Percentiles rank a stretch among this genome's conserved stretches.
These are phyloP conservation scores for Litoditis marina DNA, from an alignment of 2,888 invertebrate genomes.

Conservation along the genomic window DNA sequence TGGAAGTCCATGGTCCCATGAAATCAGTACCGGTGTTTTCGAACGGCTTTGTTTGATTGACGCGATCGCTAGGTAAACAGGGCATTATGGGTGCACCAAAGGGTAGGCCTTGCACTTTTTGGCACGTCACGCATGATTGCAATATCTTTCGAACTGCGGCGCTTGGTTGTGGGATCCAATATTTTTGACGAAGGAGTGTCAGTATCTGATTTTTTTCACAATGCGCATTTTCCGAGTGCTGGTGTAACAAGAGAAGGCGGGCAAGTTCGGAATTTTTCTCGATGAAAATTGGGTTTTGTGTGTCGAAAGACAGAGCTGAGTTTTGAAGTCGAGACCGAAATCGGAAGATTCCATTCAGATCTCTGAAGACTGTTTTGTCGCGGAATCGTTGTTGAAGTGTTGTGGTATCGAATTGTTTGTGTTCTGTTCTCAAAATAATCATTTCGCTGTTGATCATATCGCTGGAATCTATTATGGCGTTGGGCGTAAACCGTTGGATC, in stretches of 20 bases:
- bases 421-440: background rate
- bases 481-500: too few species aligned
- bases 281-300: background rate
- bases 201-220: background rate
- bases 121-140: background rate
- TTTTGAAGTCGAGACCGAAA: background rate
- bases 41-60: background rate
- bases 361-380: background rate
- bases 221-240: background rate
- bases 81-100: constrained; percentile 1
- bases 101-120: background rate
- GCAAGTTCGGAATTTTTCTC: background rate
- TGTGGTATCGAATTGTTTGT: background rate
- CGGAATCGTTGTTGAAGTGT: background rate
- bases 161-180: background rate
- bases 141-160: background rate
- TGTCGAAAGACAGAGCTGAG: background rate
- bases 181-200: background rate
- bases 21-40: background rate
- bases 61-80: background rate
- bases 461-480: too few species aligned
- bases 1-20: background rate
- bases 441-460: background rate
- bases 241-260: background rate
- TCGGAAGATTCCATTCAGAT: background rate